Base-by-base conservation (phyloP, 2,888 invertebrate genomes). In the Pteria penguin region DNA sequence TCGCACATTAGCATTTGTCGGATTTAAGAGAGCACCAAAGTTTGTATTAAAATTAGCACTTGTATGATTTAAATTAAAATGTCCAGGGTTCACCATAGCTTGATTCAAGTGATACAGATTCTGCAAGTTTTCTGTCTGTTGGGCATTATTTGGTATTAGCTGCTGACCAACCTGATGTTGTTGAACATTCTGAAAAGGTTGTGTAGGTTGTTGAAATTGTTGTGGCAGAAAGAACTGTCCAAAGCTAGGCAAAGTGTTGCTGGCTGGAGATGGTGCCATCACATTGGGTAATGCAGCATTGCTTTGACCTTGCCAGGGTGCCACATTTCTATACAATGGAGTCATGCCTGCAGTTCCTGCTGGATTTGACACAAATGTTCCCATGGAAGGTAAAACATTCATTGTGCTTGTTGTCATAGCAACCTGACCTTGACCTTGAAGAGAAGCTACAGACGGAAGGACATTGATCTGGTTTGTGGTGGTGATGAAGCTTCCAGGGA, bases 161-260 rank as follows among this genome's bases (percentile, higher is more conserved):
- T 58, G 66, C 58, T 79, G 78, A 24, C 76, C 3, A 36, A 70
- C 76, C 26, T 79, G 80, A 67, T 81, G 84, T 66, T 80, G 79
- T 22, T 84, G 78, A 60, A 80, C 82, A 55, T 86, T 84, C 54
- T 76, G 74, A n/a, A n/a, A n/a, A 8, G 71, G 78, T 61, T 75
- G 78, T 58, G 27, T 62, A 26, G 72, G 73, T 60, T 63, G 69
- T 18, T 27, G 85, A 32, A 84, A 85, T 65, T 86, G 86, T 55
- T 86, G 86, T 57, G 82, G 86, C 29, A 86, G 68, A 11, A 83
- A 74, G 65, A 88, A 84, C 70, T 87, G 87, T 32, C 86, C 86
- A 82, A 89, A 86, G 67, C 87, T 87, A 29, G 89, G 87, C 31
- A 89, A 65, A 11, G 72, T 52, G 29, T 72, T 76, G 27, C 45